phyloP scores from a whole-genome alignment of 1,140 invertebrate genomes.

The Trinorchestia longiramus region DNA sequence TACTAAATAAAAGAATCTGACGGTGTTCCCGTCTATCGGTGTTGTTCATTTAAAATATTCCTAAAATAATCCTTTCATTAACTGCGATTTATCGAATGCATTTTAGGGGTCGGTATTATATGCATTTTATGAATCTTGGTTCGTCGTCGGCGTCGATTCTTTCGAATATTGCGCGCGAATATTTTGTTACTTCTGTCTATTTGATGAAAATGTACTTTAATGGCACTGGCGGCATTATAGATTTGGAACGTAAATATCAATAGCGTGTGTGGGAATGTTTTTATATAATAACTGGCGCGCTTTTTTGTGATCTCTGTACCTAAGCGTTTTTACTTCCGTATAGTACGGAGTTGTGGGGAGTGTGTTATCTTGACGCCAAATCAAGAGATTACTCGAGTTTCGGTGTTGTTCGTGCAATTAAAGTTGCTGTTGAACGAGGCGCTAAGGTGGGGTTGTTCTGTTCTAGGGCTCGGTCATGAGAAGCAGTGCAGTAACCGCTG shows the following conservation, averaged over 20 bases:
- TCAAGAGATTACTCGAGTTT: neutral
- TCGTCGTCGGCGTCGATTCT: neutral
- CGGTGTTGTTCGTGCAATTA: neutral
- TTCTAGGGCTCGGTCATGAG: constrained; percentile 21
- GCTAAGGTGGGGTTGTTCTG: constrained; percentile 52
- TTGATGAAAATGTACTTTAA: neutral
- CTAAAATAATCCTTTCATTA: neutral
- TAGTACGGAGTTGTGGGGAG: neutral
- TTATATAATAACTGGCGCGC: neutral
- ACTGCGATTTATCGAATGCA: neutral
- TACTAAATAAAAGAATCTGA: neutral
- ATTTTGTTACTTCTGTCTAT: neutral
- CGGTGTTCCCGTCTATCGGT: neutral
- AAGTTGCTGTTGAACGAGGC: constrained; percentile 1
- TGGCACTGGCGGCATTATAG: neutral
- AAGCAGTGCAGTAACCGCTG: constrained; percentile 26
- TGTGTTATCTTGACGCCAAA: neutral
- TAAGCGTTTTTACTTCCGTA: neutral
- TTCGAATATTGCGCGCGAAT: neutral
- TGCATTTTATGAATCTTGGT: neutral
- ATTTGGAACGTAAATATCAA: neutral
- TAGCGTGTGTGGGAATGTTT: no score
- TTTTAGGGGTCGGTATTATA: neutral
- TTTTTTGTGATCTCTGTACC: neutral
- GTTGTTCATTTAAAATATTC: constrained; percentile 24